Evolutionary conservation across 2,797 vertebrate genomes (phyloP), one percentile per base, ranked within the genome.

Genomic region (Micropoecilia bifurca): DNA sequence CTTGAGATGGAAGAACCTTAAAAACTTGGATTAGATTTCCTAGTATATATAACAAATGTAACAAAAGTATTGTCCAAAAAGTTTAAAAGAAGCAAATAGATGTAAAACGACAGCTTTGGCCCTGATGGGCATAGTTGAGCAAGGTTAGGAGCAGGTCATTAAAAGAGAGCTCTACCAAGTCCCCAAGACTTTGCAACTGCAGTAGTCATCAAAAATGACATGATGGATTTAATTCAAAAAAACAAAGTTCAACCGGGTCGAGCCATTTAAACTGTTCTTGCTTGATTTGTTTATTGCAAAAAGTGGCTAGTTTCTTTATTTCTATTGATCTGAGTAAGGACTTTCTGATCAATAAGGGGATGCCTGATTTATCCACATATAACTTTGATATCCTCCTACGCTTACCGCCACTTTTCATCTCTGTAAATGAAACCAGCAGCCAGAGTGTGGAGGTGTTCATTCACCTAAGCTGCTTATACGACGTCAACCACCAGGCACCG

Each of bases 401-500:
- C 77, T 81, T 73, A 75, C 30, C 30, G 69, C 61, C 66, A 45
- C 41, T 72, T 89, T 85, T 88, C 72, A 80, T 81, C 87, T 83
- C 81, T 82, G 80, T 76, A 86, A 90, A 88, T 81, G 84, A 90
- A 59, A 84, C 69, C 10, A 43, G 75, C 8, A 53, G 68, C 82
- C 81, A 76, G 30, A 41, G 85, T 84, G 86, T 82, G 83, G 76
- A 83, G 81, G 88, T 88, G 90, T 90, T 86, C 83, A 84, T 86
- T 89, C 48, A 77, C 77, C 78, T 90, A 90, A 90, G 86, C 91
- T 78, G 84, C 89, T 90, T 90, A 89, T 61, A 83, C 69, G 73
- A 83, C 71, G 74, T 85, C 83, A 85, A 86, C 83, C 79, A 30
- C 41, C 74, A 79, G 90, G 82, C 89, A 41, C 85, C 73, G 80